A percentile compares a stretch with the other conserved stretches of the same genome.
Evolutionary conservation across 2,888 invertebrate species (phyloP).

Genomic region (Mimachlamys varia): DNA sequence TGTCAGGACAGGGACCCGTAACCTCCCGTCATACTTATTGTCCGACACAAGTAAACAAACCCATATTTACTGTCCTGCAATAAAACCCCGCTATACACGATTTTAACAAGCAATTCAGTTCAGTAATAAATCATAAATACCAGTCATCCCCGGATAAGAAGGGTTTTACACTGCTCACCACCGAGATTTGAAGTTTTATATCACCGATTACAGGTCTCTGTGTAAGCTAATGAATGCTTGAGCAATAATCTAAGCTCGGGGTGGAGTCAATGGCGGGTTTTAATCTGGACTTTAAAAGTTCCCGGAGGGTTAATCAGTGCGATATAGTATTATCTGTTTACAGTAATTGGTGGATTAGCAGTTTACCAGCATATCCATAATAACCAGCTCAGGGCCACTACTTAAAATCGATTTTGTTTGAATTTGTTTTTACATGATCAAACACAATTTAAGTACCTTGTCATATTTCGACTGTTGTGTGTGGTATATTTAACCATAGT

Average conservation of each 20-base stretch:
- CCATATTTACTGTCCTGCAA: no score
- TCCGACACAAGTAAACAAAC: no score
- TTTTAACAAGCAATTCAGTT: no score
- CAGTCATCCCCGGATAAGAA: no score
- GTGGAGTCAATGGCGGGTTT: not conserved
- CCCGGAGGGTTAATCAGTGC: not conserved
- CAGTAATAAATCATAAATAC: no score
- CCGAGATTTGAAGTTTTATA: not conserved
- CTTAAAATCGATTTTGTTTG: not conserved
- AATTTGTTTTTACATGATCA: not conserved
- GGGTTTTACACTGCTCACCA: no score
- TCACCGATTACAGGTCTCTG: not conserved
- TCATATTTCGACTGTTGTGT: no score
- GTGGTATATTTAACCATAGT: no score
- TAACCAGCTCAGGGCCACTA: not conserved
- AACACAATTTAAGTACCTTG: not conserved
- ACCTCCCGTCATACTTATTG: no score
- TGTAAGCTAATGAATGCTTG: not conserved
- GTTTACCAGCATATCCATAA: conserved; percentile 28
- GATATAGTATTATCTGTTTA: not conserved
- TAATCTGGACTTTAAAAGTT: not conserved
- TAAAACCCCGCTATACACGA: no score
- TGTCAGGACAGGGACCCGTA: no score
- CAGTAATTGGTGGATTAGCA: conserved; percentile 9
- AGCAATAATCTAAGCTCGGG: not conserved